phyloP scores from a whole-genome alignment of 2,888 invertebrate species.

The Pimpla rufipes region DNA sequence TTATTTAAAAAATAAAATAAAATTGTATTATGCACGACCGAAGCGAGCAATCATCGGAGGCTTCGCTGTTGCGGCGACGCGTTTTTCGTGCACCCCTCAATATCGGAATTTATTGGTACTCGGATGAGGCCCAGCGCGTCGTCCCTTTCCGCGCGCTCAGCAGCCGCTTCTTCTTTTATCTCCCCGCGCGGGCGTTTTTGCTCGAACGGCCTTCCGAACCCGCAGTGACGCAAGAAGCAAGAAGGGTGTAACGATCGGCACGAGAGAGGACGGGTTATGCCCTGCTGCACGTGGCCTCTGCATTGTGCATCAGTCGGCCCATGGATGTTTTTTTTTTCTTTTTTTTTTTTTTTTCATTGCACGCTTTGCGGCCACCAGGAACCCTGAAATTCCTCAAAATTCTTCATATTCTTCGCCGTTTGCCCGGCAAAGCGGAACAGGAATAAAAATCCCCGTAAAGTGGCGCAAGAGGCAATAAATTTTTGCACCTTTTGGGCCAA shows the following conservation, averaged over 20 bases:
- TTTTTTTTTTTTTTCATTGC: constrained; percentile 43
- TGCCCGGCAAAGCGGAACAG: constrained; percentile 63
- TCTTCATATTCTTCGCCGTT: no score
- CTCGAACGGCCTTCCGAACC: constrained; percentile 49
- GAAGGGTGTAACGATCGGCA: constrained; percentile 29
- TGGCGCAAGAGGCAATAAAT: constrained; percentile 82
- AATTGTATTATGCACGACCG: constrained; percentile 43
- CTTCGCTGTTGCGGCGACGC: constrained; percentile 53
- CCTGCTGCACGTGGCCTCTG: background rate
- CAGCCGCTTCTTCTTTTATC: constrained; percentile 54
- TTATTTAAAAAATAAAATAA: no score
- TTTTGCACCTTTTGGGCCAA: constrained; percentile 82
- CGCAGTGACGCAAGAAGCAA: constrained; percentile 57
- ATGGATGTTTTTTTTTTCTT: constrained; percentile 32
- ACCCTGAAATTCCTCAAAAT: constrained; percentile 61
- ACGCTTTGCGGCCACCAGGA: constrained; percentile 51
- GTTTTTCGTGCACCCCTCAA: constrained; percentile 50
- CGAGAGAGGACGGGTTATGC: constrained; percentile 31
- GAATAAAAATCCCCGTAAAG: constrained; percentile 82
- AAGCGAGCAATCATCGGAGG: constrained; percentile 59
- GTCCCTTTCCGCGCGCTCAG: constrained; percentile 19
- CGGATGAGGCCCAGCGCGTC: constrained; percentile 32
- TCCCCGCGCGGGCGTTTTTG: constrained; percentile 39
- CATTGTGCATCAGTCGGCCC: constrained; percentile 35
- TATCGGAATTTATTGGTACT: constrained; percentile 68